phyloP scores from a whole-genome alignment of 2,888 invertebrate species.

The Melanchra persicariae region DNA sequence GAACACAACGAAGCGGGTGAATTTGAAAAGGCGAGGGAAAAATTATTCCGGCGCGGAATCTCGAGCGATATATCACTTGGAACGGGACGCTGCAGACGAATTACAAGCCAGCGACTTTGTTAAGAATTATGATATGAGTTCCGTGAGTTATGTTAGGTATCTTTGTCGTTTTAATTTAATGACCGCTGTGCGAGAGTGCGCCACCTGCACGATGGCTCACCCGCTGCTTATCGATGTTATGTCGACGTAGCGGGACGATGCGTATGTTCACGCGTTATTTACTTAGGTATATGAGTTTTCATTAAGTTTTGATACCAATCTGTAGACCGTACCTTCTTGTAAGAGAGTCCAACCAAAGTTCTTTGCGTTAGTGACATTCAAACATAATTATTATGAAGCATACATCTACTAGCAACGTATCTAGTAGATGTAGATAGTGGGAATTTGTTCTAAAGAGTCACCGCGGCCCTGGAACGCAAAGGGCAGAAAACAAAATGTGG shows the following conservation, averaged over 20 bases:
- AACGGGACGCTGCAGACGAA: slow-evolving; percentile 55
- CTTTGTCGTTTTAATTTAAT: slow-evolving; percentile 59
- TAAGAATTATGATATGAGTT: slow-evolving; percentile 60
- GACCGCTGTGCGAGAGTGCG: slow-evolving; percentile 18
- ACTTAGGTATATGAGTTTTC: neutral
- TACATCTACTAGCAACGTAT: no score
- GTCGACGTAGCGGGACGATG: neutral
- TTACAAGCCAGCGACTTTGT: slow-evolving; percentile 58
- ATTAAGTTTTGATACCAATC: neutral
- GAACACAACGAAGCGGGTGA: slow-evolving; percentile 42
- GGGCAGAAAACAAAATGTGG: no score
- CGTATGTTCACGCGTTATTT: neutral
- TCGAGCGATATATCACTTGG: slow-evolving; percentile 46
- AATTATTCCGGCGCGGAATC: slow-evolving; percentile 54
- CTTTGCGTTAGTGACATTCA: neutral
- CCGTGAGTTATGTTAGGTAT: slow-evolving; percentile 58
- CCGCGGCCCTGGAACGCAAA: no score
- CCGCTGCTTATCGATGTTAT: neutral
- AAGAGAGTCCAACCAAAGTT: neutral
- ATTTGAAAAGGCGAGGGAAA: slow-evolving; percentile 60
- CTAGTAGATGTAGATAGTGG: no score
- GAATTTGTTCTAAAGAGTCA: no score
- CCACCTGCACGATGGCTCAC: neutral
- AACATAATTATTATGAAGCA: neutral
- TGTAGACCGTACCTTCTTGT: neutral